Evolutionary conservation across 2,888 invertebrate species (phyloP), one percentile per base, ranked within the genome.

Genomic region (Seira ritae): DNA sequence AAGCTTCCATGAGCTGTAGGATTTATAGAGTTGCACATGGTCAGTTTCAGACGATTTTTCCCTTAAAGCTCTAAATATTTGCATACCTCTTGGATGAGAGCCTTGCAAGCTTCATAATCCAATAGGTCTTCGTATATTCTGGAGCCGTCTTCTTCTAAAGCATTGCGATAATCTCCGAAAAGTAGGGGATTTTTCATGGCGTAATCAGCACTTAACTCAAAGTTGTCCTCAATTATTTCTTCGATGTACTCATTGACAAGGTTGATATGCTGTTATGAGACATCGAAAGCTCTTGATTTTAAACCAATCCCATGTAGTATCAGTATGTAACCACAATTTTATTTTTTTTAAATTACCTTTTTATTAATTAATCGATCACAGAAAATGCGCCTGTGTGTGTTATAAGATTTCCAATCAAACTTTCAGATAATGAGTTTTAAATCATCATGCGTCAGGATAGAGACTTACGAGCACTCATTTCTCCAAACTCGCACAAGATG

Each of bases 81-180:
- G n/a, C n/a, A n/a, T n/a, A 95, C 95, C 93, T 97, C 97, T 92
- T 95, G 95, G 90, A 97, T 97, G 0, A 98, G 91, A 88, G 94
- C 95, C 90, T 94, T 96, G n/a, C 96, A 94, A 0, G 97, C 96
- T 89, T 96, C 95, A 90, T 96, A 98, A 90, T 98, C 97, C 6
- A 97, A 92, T 15, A 98, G 92, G 90, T 98, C 97, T 90, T 98
- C 97, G 89, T 98, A 98, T 88, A 94, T 94, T 79, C 97, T 92
- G 0, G 94, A 92, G 88, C 96, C 96, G 0, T 94, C 94, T 89
- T 96, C 96, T 86, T 95, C 95, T 31, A 95, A 92, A 0, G 97
- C 95, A 89, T 97, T 97, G 66, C 97, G 93, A 89, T 95, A 97
- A 90, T 98, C 97, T 0, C 97, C 97, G 90, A 95, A 98, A 0